Evolutionary conservation across 2,113 vertebrate genomes (phyloP), one percentile per base, ranked within the genome.

Genomic region (Cyrtonyx montezumae): DNA sequence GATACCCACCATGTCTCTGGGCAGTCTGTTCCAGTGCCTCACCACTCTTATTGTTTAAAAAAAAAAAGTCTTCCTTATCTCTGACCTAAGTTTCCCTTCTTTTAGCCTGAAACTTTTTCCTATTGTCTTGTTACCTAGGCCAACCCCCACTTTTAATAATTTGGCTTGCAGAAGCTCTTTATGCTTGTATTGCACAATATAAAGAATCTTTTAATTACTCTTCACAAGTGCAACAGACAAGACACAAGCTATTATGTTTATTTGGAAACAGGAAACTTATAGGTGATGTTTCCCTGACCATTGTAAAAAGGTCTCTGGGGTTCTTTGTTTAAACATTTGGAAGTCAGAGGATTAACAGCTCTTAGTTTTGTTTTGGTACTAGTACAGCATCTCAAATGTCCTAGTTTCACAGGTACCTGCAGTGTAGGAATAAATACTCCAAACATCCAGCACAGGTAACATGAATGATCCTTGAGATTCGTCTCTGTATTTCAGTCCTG

Each of bases 331-430:
- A 78, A 79, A 69, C 8, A 25, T 77, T 23, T 53, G 34, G 61
- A 75, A 48, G 5, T 13, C 6, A 3, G 13, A 87, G 43, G 42
- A 58, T 59, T 84, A 48, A 45, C 10, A 63, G 42, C 9, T 58
- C 36, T 88, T 73, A 75, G 46, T 69, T 53, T 88, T 92, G 8
- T 66, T 91, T 87, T 94, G 12, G 12, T 63, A 43, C 21, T 45
- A 71, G 20, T 74, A 34, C 34, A 81, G 67, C 45, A 58, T 76
- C 78, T 91, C 59, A 92, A 56, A 30, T 87, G 11, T 71, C 79
- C 30, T 79, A 19, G 51, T 84, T 94, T 88, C 75, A 78, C 76
- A 61, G 66, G 84, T 71, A 94, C 58, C 42, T 92, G 43, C 56
- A 28, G 18, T 40, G 62, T 51, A 49, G 66, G 45, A 80, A 73